phyloP scores from a whole-genome alignment of 2,888 invertebrate genomes.

The Aproaerema taeniolella region DNA sequence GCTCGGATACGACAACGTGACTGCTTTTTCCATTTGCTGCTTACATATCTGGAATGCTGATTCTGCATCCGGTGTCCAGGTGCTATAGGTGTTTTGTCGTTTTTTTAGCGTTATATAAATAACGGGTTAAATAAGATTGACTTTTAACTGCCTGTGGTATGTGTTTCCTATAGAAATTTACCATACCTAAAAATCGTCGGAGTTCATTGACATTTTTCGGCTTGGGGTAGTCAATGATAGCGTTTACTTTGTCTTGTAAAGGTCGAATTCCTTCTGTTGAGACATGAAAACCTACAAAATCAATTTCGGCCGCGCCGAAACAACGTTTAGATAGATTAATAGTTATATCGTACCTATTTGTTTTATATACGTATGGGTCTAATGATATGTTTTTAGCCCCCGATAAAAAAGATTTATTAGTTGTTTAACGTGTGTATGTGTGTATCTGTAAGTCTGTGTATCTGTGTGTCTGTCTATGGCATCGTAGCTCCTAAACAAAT shows the following conservation, averaged over 20 bases:
- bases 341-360: constrained; percentile 10
- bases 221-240: constrained; percentile 5
- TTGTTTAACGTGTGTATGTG: no score
- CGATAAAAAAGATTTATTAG: no score
- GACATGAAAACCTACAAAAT: constrained; percentile 15
- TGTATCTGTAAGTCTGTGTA: background rate
- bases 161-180: constrained; percentile 35
- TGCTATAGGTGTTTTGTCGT: constrained; percentile 9
- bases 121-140: constrained; percentile 27
- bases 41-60: constrained; percentile 25
- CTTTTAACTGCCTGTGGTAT: constrained; percentile 28
- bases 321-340: constrained; percentile 15
- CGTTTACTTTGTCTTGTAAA: constrained; percentile 4
- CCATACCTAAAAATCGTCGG: constrained; percentile 13
- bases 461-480: no score
- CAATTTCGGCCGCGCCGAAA: constrained; percentile 9
- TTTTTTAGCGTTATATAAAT: constrained; percentile 21
- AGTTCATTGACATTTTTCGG: constrained; percentile 4
- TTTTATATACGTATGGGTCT: no score
- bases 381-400: no score
- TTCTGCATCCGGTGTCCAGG: constrained; percentile 3
- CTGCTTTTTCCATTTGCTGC: constrained; percentile 21
- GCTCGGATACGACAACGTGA: constrained; percentile 28
- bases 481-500: no score
- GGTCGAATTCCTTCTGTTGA: constrained; percentile 11